Percentiles rank a stretch among this genome's conserved stretches.
Conservation (phyloP, 2,888 invertebrate species). For the Lycocerus yunnanus region DNA sequence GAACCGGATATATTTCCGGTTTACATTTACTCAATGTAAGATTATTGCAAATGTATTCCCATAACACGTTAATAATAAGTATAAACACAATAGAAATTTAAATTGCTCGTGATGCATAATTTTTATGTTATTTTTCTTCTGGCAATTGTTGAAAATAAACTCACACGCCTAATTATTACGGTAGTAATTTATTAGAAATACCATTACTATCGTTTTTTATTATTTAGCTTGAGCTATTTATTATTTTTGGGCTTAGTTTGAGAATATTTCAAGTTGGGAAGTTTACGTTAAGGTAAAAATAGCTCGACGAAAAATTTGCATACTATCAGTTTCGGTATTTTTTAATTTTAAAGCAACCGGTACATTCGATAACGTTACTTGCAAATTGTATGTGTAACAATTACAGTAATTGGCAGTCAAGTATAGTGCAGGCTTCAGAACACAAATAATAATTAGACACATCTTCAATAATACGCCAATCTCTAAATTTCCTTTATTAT, state of each 20-base stretch:
- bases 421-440: too few species aligned
- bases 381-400: not conserved
- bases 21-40: not conserved
- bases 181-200: not conserved
- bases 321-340: not conserved
- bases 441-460: too few species aligned
- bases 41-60: slow-evolving; percentile 4
- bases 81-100: slow-evolving; percentile 4
- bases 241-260: not conserved
- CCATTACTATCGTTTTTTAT: not conserved
- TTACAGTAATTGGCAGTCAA: too few species aligned
- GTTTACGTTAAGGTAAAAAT: not conserved
- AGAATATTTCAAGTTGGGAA: not conserved
- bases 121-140: not conserved
- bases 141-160: not conserved
- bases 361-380: not conserved
- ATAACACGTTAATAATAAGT: not conserved
- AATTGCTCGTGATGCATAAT: not conserved
- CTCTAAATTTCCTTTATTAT: too few species aligned
- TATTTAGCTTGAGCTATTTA: not conserved
- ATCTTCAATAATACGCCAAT: too few species aligned
- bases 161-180: not conserved
- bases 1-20: slow-evolving; percentile 17
- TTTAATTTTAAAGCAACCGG: not conserved
- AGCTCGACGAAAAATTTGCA: not conserved